phyloP scores from a whole-genome alignment of 2,888 invertebrate genomes.

The Cartodere bifasciata region DNA sequence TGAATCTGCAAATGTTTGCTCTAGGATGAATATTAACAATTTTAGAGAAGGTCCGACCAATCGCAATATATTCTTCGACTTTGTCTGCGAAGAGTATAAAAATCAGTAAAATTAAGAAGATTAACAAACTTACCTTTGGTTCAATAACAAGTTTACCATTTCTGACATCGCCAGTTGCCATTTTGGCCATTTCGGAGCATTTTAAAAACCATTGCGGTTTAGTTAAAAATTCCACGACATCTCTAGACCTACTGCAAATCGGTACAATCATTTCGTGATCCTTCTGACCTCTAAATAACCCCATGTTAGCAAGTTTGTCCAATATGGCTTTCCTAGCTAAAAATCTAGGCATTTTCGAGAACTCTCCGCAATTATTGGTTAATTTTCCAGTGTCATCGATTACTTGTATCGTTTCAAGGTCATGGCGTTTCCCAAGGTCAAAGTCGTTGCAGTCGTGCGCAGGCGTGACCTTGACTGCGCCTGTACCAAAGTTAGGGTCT shows the following conservation, averaged over 20 bases:
- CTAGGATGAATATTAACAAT: no score
- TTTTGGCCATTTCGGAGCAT: conserved; percentile 78
- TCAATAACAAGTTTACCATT: conserved; percentile 75
- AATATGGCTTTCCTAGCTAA: conserved; percentile 73
- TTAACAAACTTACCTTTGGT: no score
- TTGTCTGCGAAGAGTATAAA: no score
- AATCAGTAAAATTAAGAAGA: no score
- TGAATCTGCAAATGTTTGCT: no score
- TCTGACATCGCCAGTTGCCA: conserved; percentile 70
- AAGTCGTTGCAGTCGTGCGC: conserved; percentile 97
- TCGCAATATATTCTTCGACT: no score
- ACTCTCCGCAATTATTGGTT: conserved; percentile 64
- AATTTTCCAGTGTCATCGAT: conserved; percentile 86
- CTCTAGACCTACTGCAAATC: conserved; percentile 90
- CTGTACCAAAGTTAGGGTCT: conserved; percentile 55
- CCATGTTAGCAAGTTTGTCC: conserved; percentile 33
- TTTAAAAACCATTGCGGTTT: conserved; percentile 97
- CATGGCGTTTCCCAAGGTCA: conserved; percentile 83
- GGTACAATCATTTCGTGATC: conserved; percentile 97
- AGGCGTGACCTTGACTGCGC: conserved; percentile 97
- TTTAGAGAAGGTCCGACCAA: no score
- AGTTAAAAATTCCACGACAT: conserved; percentile 90
- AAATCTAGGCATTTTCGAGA: conserved; percentile 76
- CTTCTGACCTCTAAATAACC: conserved; percentile 32
- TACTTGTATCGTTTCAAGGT: conserved; percentile 75